Base-by-base conservation (phyloP, 1,140 invertebrate genomes). In the Vanessa atalanta region DNA sequence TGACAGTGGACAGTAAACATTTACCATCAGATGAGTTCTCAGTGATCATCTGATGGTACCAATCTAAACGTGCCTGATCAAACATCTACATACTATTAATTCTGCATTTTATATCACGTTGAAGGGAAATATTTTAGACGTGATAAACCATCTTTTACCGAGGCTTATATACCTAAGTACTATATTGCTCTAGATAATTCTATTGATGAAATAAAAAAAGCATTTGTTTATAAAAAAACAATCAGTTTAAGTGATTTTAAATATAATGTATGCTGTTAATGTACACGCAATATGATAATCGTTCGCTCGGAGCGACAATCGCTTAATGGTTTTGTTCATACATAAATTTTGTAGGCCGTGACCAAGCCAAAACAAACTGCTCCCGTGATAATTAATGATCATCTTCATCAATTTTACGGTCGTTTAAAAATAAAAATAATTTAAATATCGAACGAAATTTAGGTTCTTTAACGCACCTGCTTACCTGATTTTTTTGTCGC, bases 351-450 rank as follows among this genome's bases (percentile, higher is more conserved):
- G 68, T 82, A 77, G 76, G 79, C 87, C 88, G 80, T 86, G 87
- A 91, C 86, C 81, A 73, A 84, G 81, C 77, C 83, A 88, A 89
- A 90, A 91, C 88, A 91, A 90, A 91, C 86, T 87, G 85, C 84
- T 79, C 73, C 74, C 61, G 70, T 75, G 79, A 88, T 91, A 91
- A 92, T 90, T 90, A 90, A 92, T 88, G 88, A 88, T 84, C 86
- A 85, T 83, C 82, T 82, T 82, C 81, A 85, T 87, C 85, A 87
- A 90, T 90, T 90, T 88, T 88, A 90, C 88, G 88, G 88, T 85
- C 83, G 83, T 83, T 86, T 76, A 80, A 63, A 84, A 73, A 78
- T 82, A 81, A 83, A 85, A 86, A 85, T 83, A 79, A 81, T 65
- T 88, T 87, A 60, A 60, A 87, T 88, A 88, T 86, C 80, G 77